Percentiles rank a stretch among this genome's conserved stretches.
Conservation (phyloP, 2,113 vertebrate species). For the Paratilapia polleni region DNA sequence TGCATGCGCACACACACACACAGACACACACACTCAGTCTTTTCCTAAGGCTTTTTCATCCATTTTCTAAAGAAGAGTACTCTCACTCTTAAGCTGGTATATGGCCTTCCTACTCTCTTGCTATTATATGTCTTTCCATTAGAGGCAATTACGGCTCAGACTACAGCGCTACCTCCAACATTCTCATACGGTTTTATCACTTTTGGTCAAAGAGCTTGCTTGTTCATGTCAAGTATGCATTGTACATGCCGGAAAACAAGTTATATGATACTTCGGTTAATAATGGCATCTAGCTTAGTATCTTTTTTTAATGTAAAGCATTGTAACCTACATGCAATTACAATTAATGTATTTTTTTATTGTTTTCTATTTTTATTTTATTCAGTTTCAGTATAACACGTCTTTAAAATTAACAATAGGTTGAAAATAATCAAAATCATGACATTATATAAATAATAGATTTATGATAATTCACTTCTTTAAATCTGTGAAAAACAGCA, state of each 20-base stretch:
- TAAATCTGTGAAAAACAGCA: background rate
- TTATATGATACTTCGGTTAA: constrained; percentile 49
- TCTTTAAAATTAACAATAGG: background rate
- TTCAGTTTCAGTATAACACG: background rate
- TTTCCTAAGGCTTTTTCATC: constrained; percentile 54
- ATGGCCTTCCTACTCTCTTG: constrained; percentile 70
- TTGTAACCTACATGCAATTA: background rate
- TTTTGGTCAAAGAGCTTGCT: constrained; percentile 63
- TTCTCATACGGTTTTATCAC: constrained; percentile 62
- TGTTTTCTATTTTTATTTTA: background rate
- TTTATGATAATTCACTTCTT: background rate
- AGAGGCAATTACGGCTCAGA: constrained; percentile 72
- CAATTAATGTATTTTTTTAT: background rate
- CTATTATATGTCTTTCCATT: constrained; percentile 76
- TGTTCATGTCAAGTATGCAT: constrained; percentile 64
- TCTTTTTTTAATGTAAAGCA: background rate
- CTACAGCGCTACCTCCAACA: constrained; percentile 48
- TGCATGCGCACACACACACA: background rate
- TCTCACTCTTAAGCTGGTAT: constrained; percentile 66
- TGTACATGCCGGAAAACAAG: constrained; percentile 56
- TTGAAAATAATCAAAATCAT: background rate
- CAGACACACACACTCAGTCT: background rate
- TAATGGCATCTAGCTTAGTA: background rate
- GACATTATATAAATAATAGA: background rate
- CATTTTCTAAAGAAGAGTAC: constrained; percentile 70